Percentiles rank a stretch among this genome's conserved stretches.
Conservation (phyloP, 2,797 vertebrate genomes). For the Aeoliscus strigatus region DNA sequence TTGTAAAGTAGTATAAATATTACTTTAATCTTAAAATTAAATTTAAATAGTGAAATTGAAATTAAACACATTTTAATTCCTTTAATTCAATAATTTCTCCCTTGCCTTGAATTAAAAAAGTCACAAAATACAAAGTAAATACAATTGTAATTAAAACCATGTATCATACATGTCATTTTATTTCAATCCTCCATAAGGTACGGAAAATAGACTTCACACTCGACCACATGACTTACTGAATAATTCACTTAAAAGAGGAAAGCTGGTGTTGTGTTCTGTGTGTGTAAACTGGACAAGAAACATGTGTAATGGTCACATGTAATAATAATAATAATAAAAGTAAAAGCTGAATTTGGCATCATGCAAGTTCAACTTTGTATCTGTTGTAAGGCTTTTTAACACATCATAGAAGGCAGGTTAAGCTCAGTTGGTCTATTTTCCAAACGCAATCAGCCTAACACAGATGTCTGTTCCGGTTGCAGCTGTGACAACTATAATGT, state of each 20-base stretch:
- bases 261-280: slow-evolving; percentile 50
- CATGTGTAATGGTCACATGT: slow-evolving; percentile 1
- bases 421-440: not conserved
- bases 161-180: slow-evolving; percentile 46
- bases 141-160: not conserved
- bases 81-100: not conserved
- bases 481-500: slow-evolving; percentile 8
- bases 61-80: no score
- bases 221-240: slow-evolving; percentile 21
- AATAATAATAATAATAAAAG: not conserved
- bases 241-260: slow-evolving; percentile 23
- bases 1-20: not conserved
- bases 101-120: slow-evolving; percentile 1
- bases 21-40: not conserved
- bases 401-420: slow-evolving; percentile 6
- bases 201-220: slow-evolving; percentile 16
- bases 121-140: not conserved
- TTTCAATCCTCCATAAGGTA: slow-evolving; percentile 33
- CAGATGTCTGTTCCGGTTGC: not conserved
- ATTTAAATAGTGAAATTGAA: no score
- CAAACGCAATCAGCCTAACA: not conserved
- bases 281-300: slow-evolving; percentile 35
- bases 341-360: slow-evolving; percentile 43
- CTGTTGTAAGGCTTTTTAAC: slow-evolving; percentile 54
- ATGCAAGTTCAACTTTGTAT: slow-evolving; percentile 19